Percentiles rank a stretch among this genome's conserved stretches.
These are phyloP conservation scores for Noctua comes DNA, from an alignment of 2,888 invertebrate species.

Conservation along the genomic window DNA sequence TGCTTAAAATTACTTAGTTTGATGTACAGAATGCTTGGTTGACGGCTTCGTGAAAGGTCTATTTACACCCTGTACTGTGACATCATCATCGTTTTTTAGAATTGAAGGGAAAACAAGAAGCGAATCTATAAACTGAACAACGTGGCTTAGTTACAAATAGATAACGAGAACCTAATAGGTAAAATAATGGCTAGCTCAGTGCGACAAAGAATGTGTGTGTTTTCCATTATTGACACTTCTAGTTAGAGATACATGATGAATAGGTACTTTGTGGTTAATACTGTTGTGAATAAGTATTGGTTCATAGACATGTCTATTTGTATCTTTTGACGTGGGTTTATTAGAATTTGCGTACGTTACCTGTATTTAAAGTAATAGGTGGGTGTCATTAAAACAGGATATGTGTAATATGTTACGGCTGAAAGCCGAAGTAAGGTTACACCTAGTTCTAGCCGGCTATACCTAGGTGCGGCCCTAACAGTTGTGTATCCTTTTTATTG, in stretches of 20 bases:
- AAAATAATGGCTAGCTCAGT: not conserved
- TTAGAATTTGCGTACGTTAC: conserved; percentile 12
- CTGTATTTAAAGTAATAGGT: not conserved
- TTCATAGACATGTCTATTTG: conserved; percentile 36
- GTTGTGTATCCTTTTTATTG: no score
- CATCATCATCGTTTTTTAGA: no score
- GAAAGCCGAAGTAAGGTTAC: no score
- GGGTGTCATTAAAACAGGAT: not conserved
- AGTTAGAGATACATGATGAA: conserved; percentile 14
- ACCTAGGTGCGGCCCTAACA: no score
- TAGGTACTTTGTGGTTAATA: not conserved
- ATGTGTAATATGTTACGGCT: no score
- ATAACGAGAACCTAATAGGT: not conserved
- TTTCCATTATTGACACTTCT: conserved; percentile 26
- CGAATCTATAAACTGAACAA: no score
- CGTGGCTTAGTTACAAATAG: not conserved
- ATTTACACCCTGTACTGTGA: no score
- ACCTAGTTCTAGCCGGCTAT: no score
- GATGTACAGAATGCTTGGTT: no score
- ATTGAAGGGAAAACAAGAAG: no score
- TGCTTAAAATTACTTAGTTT: no score
- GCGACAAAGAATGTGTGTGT: conserved; percentile 8
- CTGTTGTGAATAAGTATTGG: not conserved
- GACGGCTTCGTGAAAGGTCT: no score
- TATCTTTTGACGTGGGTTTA: conserved; percentile 15